Evolutionary conservation across 2,888 invertebrate genomes (phyloP).

Genomic region (Merodon equestris): DNA sequence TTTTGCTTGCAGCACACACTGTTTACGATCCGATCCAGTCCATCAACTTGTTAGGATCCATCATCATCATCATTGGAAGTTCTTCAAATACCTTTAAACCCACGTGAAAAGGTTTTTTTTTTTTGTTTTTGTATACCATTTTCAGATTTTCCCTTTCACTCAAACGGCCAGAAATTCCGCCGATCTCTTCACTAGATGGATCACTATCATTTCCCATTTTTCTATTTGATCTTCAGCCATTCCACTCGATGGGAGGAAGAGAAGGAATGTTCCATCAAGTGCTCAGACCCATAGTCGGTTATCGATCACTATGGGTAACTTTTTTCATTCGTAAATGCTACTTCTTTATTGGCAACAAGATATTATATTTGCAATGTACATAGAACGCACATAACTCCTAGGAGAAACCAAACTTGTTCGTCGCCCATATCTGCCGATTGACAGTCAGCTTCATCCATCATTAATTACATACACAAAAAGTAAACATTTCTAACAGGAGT

Average conservation of each 20-base stretch:
- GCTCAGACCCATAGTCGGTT: conserved; percentile 18
- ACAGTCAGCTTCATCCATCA: conserved; percentile 18
- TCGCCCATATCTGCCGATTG: conserved; percentile 38
- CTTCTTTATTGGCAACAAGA: conserved; percentile 44
- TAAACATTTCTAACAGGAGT: no score
- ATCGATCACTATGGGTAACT: conserved; percentile 40
- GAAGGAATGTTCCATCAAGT: background rate
- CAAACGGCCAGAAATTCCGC: conserved; percentile 27
- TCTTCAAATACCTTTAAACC: conserved; percentile 32
- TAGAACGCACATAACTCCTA: conserved; percentile 37
- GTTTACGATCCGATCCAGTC: no score
- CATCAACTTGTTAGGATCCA: no score
- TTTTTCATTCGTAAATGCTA: conserved; percentile 54
- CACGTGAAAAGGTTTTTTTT: background rate
- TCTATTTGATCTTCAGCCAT: conserved; percentile 28
- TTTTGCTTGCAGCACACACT: background rate
- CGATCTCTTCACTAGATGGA: conserved; percentile 41
- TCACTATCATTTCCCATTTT: conserved; percentile 42
- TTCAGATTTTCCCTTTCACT: conserved; percentile 40
- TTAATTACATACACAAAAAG: no score
- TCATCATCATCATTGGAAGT: background rate
- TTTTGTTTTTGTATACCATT: background rate
- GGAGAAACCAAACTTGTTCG: conserved; percentile 34
- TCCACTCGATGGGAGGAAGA: background rate
- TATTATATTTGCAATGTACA: conserved; percentile 31